A percentile compares a stretch with the other conserved stretches of the same genome.
These are phyloP conservation scores for Drosophila parthenogenetica DNA, from an alignment of 2,888 invertebrate genomes.

Conservation along the genomic window DNA sequence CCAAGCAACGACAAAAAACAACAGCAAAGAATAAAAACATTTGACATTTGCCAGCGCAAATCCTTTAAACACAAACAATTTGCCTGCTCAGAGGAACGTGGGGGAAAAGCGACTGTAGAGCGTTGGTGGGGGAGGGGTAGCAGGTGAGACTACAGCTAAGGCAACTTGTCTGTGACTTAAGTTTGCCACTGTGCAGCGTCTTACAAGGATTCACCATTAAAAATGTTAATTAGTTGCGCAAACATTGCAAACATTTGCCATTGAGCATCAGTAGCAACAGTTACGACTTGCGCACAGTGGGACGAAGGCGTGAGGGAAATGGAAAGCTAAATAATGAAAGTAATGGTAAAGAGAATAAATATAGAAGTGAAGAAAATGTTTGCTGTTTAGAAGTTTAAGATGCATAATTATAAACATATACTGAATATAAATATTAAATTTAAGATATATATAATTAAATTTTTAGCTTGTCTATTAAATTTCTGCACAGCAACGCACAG, in stretches of 20 bases:
- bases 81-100: constrained; percentile 19
- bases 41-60: constrained; percentile 71
- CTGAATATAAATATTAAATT: no score
- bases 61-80: constrained; percentile 70
- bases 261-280: constrained; percentile 57
- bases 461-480: no score
- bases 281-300: constrained; percentile 49
- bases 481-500: no score
- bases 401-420: no score
- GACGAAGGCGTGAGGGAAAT: background rate
- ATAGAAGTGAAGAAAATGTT: no score
- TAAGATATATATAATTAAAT: no score
- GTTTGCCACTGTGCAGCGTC: constrained; percentile 42
- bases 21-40: constrained; percentile 51
- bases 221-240: constrained; percentile 84
- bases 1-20: constrained; percentile 6
- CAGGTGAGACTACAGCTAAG: background rate
- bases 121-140: background rate
- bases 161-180: constrained; percentile 15
- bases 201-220: constrained; percentile 84
- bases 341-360: no score
- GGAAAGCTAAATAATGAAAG: background rate
- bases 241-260: constrained; percentile 67
- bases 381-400: no score
- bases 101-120: background rate